Conservation (phyloP, 2,113 vertebrate species). For the Platichthys stellatus region DNA sequence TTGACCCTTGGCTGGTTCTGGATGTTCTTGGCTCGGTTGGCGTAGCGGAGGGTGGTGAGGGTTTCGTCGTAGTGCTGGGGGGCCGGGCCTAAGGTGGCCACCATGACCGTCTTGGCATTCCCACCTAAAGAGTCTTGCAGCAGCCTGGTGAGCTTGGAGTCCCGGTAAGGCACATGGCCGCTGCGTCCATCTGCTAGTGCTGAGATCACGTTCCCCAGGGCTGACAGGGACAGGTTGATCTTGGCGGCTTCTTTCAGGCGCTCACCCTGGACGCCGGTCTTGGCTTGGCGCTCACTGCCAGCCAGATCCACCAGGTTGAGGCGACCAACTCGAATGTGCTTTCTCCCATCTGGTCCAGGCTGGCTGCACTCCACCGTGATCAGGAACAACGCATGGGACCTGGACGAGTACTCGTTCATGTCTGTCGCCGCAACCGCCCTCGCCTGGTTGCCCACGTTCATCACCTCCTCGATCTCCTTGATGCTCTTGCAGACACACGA, state of each 20-base stretch:
- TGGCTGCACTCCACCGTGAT: conserved; percentile 97
- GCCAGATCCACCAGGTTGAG: conserved; percentile 97
- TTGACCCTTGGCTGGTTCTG: conserved; percentile 97
- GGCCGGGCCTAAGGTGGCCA: conserved; percentile 93
- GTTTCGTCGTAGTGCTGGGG: conserved; percentile 94
- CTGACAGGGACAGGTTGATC: conserved; percentile 97
- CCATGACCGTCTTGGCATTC: conserved; percentile 98
- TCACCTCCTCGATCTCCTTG: conserved; percentile 97
- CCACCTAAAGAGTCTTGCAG: conserved; percentile 97
- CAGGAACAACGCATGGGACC: conserved; percentile 95
- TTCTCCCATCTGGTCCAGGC: conserved; percentile 89
- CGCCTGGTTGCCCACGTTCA: conserved; percentile 95
- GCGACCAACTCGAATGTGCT: conserved; percentile 96
- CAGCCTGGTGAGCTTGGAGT: conserved; percentile 97
- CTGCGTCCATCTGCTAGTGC: conserved; percentile 93
- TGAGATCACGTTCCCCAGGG: conserved; percentile 96
- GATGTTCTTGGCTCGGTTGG: conserved; percentile 98
- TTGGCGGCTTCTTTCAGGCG: conserved; percentile 96
- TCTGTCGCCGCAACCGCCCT: conserved; percentile 92
- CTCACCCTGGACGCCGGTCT: conserved; percentile 88
- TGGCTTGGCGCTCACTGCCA: conserved; percentile 94
- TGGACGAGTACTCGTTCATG: conserved; percentile 97
- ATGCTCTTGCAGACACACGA: conserved; percentile 98
- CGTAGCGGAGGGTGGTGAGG: conserved; percentile 94
- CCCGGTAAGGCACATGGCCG: conserved; percentile 94